These are phyloP conservation scores for Leptoclinus maculatus DNA, from an alignment of 2,797 vertebrate genomes.

Conservation along the genomic window DNA sequence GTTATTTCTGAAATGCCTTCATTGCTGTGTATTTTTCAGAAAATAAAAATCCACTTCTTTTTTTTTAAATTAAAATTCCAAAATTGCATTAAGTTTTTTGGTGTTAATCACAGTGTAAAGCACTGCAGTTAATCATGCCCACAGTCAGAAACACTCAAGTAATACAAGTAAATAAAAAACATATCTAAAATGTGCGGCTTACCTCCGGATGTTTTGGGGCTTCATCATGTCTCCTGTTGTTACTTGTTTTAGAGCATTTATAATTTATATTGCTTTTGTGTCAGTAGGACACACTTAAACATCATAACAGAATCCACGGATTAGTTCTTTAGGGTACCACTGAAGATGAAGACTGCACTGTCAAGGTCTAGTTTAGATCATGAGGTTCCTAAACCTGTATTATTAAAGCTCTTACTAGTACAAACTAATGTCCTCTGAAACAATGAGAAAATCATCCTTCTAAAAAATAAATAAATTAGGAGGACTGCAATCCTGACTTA, in stretches of 20 bases:
- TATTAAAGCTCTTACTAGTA: background rate
- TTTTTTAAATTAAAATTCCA: slow-evolving; percentile 25
- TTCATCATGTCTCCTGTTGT: background rate
- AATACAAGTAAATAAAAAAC: background rate
- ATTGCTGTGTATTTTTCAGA: slow-evolving; percentile 1
- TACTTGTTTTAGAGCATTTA: background rate
- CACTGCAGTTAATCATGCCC: slow-evolving; percentile 12
- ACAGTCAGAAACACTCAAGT: slow-evolving; percentile 11
- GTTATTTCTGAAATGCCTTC: slow-evolving; percentile 20
- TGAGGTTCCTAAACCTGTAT: background rate
- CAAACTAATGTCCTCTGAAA: slow-evolving; percentile 10
- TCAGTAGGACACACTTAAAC: background rate
- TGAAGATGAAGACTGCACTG: background rate
- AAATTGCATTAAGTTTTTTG: background rate
- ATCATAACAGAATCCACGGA: background rate
- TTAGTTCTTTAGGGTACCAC: background rate
- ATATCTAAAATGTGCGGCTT: background rate
- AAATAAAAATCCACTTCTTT: slow-evolving; percentile 5
- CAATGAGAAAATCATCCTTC: background rate
- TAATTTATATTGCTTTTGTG: background rate
- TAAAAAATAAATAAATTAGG: slow-evolving; percentile 1
- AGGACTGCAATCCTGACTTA: slow-evolving; percentile 11
- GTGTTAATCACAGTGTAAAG: slow-evolving; percentile 26
- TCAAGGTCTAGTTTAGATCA: slow-evolving; percentile 4
- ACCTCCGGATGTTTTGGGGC: background rate